Evolutionary conservation across 2,797 vertebrate species (phyloP).

Genomic region (Sylvia borin): DNA sequence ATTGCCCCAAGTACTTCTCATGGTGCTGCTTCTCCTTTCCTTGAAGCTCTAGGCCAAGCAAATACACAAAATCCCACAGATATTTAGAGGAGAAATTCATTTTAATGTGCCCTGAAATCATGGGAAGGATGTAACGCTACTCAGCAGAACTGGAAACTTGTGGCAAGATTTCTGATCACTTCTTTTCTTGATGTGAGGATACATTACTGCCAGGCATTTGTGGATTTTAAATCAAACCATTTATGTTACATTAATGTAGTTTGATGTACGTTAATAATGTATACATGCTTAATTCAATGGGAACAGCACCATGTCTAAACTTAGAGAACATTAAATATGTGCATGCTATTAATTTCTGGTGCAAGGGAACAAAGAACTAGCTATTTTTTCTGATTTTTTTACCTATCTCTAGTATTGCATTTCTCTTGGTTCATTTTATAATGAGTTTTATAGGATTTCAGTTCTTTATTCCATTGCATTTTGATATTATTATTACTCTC

Average conservation of each 20-base stretch:
- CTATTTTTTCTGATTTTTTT: background rate
- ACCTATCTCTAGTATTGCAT: background rate
- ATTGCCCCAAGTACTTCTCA: background rate
- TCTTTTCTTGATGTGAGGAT: conserved; percentile 19
- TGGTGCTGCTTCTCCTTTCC: background rate
- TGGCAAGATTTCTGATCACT: conserved; percentile 1
- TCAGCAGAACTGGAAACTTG: background rate
- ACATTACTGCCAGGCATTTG: conserved; percentile 39
- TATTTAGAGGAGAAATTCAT: background rate
- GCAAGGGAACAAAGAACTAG: background rate
- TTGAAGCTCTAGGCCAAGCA: background rate
- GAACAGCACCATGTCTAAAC: background rate
- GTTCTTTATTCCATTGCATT: background rate
- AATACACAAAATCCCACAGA: conserved; percentile 9
- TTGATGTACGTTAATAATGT: conserved; percentile 58
- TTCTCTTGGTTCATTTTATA: background rate
- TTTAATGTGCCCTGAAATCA: conserved; percentile 20
- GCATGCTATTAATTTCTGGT: conserved; percentile 15
- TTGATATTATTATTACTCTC: background rate
- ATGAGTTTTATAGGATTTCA: background rate
- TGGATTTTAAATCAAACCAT: conserved; percentile 45
- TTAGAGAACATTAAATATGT: conserved; percentile 13
- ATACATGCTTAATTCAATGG: conserved; percentile 39
- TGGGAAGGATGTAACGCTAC: background rate
- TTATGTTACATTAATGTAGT: conserved; percentile 59